Conservation (phyloP, 2,113 vertebrate species). For the Oreochromis niloticus region DNA sequence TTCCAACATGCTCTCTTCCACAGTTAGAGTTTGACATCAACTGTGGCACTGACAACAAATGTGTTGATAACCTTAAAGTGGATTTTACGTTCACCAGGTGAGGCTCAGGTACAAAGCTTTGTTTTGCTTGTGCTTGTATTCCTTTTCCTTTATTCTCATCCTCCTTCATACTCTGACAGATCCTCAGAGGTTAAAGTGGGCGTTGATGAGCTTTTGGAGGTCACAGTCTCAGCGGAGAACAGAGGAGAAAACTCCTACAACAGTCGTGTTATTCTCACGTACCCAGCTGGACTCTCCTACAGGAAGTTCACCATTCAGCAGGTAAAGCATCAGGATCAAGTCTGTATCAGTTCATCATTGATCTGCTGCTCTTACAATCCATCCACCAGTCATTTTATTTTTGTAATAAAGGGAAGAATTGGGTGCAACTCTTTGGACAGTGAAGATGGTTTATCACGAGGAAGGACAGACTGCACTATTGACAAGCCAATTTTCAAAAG, state of each 20-base stretch:
- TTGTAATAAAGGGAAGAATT: background rate
- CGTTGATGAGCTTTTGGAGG: background rate
- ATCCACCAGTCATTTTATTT: background rate
- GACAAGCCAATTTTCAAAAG: background rate
- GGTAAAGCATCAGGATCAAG: background rate
- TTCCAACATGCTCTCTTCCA: background rate
- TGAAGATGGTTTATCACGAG: background rate
- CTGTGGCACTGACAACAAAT: background rate
- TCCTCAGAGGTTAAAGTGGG: background rate
- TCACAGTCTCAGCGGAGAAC: background rate
- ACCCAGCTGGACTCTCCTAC: too few species aligned
- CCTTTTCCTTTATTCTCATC: background rate
- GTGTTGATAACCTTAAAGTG: background rate
- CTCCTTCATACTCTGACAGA: background rate
- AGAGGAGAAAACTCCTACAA: too few species aligned
- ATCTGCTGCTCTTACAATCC: fast-evolving
- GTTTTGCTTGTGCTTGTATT: background rate
- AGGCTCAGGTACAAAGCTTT: background rate
- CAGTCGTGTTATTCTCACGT: too few species aligned
- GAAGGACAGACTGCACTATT: background rate
- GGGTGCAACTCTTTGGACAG: background rate
- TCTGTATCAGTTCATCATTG: fast-evolving
- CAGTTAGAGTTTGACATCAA: background rate
- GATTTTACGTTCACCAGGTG: background rate
- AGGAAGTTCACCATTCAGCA: background rate